A percentile compares a stretch with the other conserved stretches of the same genome.
Conservation (phyloP, 2,888 invertebrate species). For the Lathronympha strigana region DNA sequence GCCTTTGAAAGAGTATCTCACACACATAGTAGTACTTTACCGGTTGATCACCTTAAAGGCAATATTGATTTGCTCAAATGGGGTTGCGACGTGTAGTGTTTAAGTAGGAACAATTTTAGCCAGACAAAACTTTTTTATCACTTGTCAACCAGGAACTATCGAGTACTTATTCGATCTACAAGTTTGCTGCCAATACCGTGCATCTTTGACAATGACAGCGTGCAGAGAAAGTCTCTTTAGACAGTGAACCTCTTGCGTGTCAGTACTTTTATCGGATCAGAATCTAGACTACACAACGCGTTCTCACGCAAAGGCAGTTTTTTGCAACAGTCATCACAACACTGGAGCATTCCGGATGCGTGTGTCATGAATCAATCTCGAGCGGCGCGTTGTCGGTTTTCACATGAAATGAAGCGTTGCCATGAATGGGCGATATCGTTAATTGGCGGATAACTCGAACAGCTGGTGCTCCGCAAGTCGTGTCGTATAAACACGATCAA, state of each 20-base stretch:
- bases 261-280: background rate
- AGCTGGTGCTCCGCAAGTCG: constrained; percentile 75
- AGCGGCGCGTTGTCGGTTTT: constrained; percentile 33
- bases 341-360: constrained; percentile 31
- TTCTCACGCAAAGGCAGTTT: background rate
- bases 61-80: too few species aligned
- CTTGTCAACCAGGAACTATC: too few species aligned
- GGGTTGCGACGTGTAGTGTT: too few species aligned
- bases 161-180: too few species aligned
- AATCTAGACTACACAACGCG: background rate
- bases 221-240: too few species aligned
- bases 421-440: constrained; percentile 69
- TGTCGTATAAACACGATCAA: constrained; percentile 65
- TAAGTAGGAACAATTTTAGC: too few species aligned
- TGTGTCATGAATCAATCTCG: constrained; percentile 37
- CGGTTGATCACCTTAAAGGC: too few species aligned
- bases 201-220: too few species aligned
- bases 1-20: too few species aligned
- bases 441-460: constrained; percentile 71
- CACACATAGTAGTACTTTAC: too few species aligned
- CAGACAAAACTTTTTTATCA: too few species aligned
- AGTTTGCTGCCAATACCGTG: too few species aligned
- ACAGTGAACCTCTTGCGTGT: background rate
- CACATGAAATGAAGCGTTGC: constrained; percentile 47
- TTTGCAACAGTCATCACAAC: constrained; percentile 14